These are phyloP conservation scores for Campoplex capitator DNA, from an alignment of 2,888 invertebrate species.

Conservation along the genomic window DNA sequence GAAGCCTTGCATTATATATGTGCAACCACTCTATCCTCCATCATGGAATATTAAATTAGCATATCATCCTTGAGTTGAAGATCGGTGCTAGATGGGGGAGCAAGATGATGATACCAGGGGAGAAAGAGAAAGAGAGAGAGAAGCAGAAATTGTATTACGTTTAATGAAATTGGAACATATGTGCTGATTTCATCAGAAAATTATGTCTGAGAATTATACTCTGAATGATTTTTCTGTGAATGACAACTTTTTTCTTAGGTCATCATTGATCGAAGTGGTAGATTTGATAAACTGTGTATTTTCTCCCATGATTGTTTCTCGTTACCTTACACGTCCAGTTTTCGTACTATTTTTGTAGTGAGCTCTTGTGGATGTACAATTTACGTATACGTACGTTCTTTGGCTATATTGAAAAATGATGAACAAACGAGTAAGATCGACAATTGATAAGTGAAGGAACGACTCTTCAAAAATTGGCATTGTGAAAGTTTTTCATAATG, in stretches of 20 bases:
- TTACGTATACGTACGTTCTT: no score
- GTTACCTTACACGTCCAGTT: no score
- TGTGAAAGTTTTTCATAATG: no score
- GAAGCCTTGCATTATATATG: slow-evolving; percentile 14
- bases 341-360: no score
- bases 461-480: no score
- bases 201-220: not conserved
- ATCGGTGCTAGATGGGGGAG: slow-evolving; percentile 50
- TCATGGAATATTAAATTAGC: slow-evolving; percentile 70
- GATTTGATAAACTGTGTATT: no score
- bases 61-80: slow-evolving; percentile 54
- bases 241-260: not conserved
- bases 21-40: slow-evolving; percentile 40
- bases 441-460: no score
- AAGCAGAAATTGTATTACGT: slow-evolving; percentile 27
- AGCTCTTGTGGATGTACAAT: no score
- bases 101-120: not conserved
- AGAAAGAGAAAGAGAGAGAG: slow-evolving; percentile 4
- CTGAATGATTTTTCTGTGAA: slow-evolving; percentile 2
- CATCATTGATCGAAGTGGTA: no score
- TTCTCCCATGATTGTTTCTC: no score
- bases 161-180: slow-evolving; percentile 56
- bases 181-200: not conserved
- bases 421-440: no score
- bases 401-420: no score